Base-by-base conservation (phyloP, 2,797 vertebrate species). In the Synaphobranchus kaupii region DNA sequence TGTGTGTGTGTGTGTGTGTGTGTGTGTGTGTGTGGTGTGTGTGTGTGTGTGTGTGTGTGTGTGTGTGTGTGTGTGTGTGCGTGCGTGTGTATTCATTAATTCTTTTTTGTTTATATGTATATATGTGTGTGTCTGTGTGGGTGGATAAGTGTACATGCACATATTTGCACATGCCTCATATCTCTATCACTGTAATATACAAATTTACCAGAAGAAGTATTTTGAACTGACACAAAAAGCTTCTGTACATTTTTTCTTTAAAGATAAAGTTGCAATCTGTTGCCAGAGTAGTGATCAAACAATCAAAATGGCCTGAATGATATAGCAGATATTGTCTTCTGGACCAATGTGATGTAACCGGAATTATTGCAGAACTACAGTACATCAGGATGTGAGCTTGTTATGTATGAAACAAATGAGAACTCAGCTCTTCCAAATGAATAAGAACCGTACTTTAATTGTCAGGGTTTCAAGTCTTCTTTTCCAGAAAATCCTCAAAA, bases 401-500 rank as follows among this genome's bases (percentile, higher is more conserved):
- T 12, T 12, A 71, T 31, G 39, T 39, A 20, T 44, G 15, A 76
- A 76, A 76, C 15, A 76, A 76, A 76, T 76, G 13, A 1, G 68
- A 39, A 22, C 22, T 73, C 68, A 12, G 68, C 9, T 39, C 34
- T 34, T 76, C 34, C 34, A 76, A 34, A 76, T 9, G 15, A 56
- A 48, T 48, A 25, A 31, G 20, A 25, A 25, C 4, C 20, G 6
- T 20, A 78, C 73, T 47, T 78, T 39, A 39, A 39, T 39, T 48
- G 22, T 80, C 47, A 48, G 44, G 76, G 47, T 83, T 71, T 81
- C 81, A 83, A 58, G 63, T 73, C 56, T 71, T 28, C 25, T 82
- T 52, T 86, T 66, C 71, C 25, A 34, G 34, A 44, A 66, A 34
- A 54, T 66, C 76, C 58, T 90, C 85, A 88, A 86, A 87, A 85